A percentile compares a stretch with the other conserved stretches of the same genome.
Evolutionary conservation across 2,888 invertebrate species (phyloP).

Genomic region (Cosmopolites sordidus): DNA sequence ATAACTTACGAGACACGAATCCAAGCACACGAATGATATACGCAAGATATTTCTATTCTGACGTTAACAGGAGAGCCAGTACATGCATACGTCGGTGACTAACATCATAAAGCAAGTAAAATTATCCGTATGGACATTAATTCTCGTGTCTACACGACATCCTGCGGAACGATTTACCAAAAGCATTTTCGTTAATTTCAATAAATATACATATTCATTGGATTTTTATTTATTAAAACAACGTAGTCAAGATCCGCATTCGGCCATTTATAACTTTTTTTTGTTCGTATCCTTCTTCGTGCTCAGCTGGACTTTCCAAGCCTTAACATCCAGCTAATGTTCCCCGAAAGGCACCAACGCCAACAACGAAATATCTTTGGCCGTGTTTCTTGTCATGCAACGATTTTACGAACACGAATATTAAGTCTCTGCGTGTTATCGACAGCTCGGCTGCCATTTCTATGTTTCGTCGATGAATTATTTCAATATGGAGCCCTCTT

Average conservation of each 20-base stretch:
- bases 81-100: too few species aligned
- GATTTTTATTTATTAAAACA: constrained; percentile 18
- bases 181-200: constrained; percentile 6
- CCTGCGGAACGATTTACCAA: constrained; percentile 8
- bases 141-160: constrained; percentile 19
- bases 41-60: background rate
- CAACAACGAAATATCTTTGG: constrained; percentile 17
- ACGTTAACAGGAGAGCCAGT: background rate
- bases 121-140: constrained; percentile 16
- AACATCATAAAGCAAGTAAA: constrained; percentile 2
- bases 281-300: constrained; percentile 15
- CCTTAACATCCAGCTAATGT: constrained; percentile 15
- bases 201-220: constrained; percentile 18
- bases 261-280: constrained; percentile 2
- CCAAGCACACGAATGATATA: constrained; percentile 1
- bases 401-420: constrained; percentile 22
- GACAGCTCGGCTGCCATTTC: constrained; percentile 10
- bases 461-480: background rate
- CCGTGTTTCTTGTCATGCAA: constrained; percentile 20
- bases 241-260: constrained; percentile 8
- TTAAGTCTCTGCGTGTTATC: constrained; percentile 19
- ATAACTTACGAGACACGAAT: too few species aligned
- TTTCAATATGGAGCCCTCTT: background rate
- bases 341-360: constrained; percentile 13
- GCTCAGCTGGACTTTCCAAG: background rate